Conservation (phyloP, 2,113 vertebrate species). For the Echinops telfairi region DNA sequence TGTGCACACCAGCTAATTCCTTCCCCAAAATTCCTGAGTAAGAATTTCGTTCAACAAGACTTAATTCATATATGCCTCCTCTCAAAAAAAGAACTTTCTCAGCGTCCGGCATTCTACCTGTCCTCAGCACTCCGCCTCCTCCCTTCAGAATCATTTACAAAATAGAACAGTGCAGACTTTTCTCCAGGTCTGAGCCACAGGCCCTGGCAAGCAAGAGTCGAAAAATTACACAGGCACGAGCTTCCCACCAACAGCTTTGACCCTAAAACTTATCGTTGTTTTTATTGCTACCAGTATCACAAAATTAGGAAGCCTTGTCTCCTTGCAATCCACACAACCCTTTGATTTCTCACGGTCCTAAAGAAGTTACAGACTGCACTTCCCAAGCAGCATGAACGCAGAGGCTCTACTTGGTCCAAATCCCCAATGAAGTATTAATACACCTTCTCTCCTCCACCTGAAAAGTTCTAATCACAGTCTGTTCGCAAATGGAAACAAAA, state of each 20-base stretch:
- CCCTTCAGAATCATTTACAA: background rate
- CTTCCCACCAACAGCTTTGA: constrained; percentile 20
- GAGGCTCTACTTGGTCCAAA: constrained; percentile 41
- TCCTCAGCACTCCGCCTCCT: constrained; percentile 19
- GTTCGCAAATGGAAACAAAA: constrained; percentile 68
- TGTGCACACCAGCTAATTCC: constrained; percentile 30
- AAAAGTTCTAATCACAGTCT: constrained; percentile 56
- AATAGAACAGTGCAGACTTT: constrained; percentile 32
- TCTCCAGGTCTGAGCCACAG: constrained; percentile 36
- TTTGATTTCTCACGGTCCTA: constrained; percentile 54
- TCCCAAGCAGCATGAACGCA: constrained; percentile 44
- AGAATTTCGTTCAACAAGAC: constrained; percentile 59
- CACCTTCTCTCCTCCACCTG: background rate
- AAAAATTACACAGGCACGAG: constrained; percentile 11
- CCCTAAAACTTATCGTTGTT: constrained; percentile 23
- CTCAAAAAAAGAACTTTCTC: constrained; percentile 58
- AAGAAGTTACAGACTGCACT: constrained; percentile 31
- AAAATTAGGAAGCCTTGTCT: constrained; percentile 48
- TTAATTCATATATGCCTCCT: constrained; percentile 31
- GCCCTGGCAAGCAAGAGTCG: background rate
- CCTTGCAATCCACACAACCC: constrained; percentile 46
- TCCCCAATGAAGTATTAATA: constrained; percentile 34
- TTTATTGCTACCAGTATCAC: constrained; percentile 25
- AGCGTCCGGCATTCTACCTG: constrained; percentile 42
- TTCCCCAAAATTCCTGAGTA: constrained; percentile 30